Evolutionary conservation across 64 coral and sea anemone species (phyloP), one percentile per base, ranked within the genome.

Genomic region (Actinia equina): DNA sequence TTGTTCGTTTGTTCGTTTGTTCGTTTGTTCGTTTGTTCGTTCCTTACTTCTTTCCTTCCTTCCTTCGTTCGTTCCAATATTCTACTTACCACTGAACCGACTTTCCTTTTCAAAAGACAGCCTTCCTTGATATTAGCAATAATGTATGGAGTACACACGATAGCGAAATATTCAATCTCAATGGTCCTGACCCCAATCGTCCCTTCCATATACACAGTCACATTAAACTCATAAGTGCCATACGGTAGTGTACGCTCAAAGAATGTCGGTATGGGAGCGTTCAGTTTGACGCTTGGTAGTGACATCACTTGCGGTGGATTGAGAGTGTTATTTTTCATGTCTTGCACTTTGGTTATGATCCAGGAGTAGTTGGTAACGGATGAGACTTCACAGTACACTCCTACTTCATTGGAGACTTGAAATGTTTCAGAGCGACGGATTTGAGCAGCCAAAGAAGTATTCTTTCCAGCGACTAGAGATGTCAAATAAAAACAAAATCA

Each of bases 341-440:
- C 83, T 85, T 27, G 30, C 16, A 59, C 53, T 44, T 63, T 57
- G n/a, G 30, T 43, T 10, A 85, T 59, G 17, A 19, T 59, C 83
- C 83, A 85, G 23, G 22, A 18, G 56, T 59, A 63, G 59, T 26
- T 85, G 5, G 83, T 85, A 1, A 42, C 17, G 3, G 49, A 57
- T 2, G 83, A 85, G 6, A 85, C 83, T 59, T 85, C 83, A 63
- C 83, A 85, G 25, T 57, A 85, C 30, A 85, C 59, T 19, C n/a
- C 83, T 5, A 59, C 55, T 11, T 85, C 51, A 26, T 54, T 59
- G 20, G 52, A 41, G 17, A 63, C 26, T 45, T 85, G 83, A 7
- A 85, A 17, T 18, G 30, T 74, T 30, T 74, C 69, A 37, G 69
- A 74, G 6, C 69, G 69, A 74, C 69, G 69, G n/a, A 74, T 74